Conservation (phyloP, 2,113 vertebrate genomes). For the Gila orcuttii region DNA sequence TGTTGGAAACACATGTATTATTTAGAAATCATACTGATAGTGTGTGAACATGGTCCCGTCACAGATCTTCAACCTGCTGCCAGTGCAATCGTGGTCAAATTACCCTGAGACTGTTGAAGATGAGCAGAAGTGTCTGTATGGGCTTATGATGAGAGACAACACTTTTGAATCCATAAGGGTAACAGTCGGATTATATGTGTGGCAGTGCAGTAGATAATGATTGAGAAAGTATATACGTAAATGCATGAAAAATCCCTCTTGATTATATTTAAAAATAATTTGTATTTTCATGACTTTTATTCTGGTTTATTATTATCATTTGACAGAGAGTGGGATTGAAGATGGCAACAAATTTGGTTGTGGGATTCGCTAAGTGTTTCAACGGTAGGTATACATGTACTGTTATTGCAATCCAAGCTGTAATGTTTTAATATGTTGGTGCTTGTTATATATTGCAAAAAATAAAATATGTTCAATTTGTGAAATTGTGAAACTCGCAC, state of each 20-base stretch:
- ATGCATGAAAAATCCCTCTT: not conserved
- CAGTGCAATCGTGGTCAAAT: too few species aligned
- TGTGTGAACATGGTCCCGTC: too few species aligned
- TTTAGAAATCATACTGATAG: too few species aligned
- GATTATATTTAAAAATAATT: not conserved
- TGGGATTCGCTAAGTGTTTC: constrained; percentile 66
- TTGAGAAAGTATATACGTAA: too few species aligned
- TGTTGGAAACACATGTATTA: too few species aligned
- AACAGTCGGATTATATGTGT: too few species aligned
- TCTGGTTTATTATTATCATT: constrained; percentile 45
- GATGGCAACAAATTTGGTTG: constrained; percentile 67
- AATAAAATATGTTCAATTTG: not conserved
- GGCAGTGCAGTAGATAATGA: too few species aligned
- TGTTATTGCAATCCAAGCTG: not conserved
- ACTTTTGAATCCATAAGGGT: too few species aligned
- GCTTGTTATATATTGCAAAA: not conserved
- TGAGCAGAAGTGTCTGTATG: too few species aligned
- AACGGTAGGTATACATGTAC: not conserved
- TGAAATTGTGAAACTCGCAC: not conserved
- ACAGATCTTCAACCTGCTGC: too few species aligned
- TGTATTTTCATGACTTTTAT: constrained; percentile 7
- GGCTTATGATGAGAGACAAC: too few species aligned
- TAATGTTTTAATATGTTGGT: not conserved
- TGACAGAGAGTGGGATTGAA: constrained; percentile 82
- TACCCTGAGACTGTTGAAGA: too few species aligned